These are phyloP conservation scores for Anseranas semipalmata DNA, from an alignment of 2,113 vertebrate genomes.

Conservation along the genomic window DNA sequence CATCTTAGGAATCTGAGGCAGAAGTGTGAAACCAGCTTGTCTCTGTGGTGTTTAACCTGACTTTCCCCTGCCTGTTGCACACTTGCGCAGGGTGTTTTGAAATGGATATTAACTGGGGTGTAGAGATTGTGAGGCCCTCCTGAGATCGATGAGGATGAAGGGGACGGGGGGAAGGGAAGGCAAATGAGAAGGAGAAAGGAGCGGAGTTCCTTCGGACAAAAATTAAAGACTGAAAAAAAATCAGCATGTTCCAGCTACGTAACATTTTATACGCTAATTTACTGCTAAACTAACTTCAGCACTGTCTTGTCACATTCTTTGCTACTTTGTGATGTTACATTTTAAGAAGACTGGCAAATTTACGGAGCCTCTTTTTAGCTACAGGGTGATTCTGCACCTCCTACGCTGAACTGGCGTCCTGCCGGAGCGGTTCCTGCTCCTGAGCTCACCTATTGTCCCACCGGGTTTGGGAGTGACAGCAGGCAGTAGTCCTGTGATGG, in stretches of 20 bases:
- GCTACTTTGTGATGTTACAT: neutral
- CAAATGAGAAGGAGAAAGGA: neutral
- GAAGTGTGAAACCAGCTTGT: neutral
- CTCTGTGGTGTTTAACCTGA: neutral
- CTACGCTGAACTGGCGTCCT: constrained; percentile 1
- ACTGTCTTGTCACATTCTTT: neutral
- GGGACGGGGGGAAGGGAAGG: neutral
- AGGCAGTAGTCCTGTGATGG: neutral
- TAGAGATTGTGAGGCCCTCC: neutral
- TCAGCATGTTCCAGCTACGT: neutral
- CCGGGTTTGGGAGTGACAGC: neutral
- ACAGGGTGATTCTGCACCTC: constrained; percentile 24
- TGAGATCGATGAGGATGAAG: neutral
- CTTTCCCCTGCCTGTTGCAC: neutral
- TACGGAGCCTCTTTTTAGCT: neutral
- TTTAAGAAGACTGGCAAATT: constrained; percentile 4
- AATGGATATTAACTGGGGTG: neutral
- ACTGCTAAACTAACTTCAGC: neutral
- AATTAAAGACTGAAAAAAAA: neutral
- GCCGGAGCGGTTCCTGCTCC: neutral
- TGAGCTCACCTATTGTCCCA: neutral
- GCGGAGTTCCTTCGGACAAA: neutral
- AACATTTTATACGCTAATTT: neutral
- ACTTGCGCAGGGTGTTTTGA: neutral
- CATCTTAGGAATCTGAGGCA: neutral